These are phyloP conservation scores for Triops longicaudatus DNA, from an alignment of 1,140 invertebrate species.

Conservation along the genomic window DNA sequence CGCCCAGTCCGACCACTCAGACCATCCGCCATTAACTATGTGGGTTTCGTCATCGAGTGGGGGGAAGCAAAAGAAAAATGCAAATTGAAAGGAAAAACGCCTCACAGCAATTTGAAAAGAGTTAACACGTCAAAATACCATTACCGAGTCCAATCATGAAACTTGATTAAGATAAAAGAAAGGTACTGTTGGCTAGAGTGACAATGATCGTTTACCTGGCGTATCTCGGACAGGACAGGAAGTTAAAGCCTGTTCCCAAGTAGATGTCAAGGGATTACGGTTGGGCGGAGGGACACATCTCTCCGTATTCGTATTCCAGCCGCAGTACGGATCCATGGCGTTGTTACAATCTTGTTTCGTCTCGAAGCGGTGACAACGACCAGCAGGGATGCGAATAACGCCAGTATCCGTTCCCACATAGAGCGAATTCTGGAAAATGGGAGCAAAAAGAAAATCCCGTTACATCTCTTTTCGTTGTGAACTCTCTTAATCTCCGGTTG, in stretches of 20 bases:
- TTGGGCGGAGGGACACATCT: slow-evolving; percentile 58
- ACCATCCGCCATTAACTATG: slow-evolving; percentile 62
- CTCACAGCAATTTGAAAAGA: not conserved
- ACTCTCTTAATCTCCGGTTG: not conserved
- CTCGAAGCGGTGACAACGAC: slow-evolving; percentile 63
- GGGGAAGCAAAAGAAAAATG: not conserved
- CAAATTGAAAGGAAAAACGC: slow-evolving; percentile 15
- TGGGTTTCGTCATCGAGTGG: not conserved
- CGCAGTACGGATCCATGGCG: slow-evolving; percentile 87
- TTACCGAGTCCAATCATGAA: not conserved
- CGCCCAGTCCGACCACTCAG: slow-evolving; percentile 59
- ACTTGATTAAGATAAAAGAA: not conserved
- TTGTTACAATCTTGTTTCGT: slow-evolving; percentile 62
- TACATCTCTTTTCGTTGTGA: not conserved
- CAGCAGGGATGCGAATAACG: slow-evolving; percentile 59
- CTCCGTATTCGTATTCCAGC: slow-evolving; percentile 70
- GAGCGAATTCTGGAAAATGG: slow-evolving; percentile 54
- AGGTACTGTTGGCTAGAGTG: not conserved
- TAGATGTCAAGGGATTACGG: slow-evolving; percentile 49
- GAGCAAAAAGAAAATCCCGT: slow-evolving; percentile 21
- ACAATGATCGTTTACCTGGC: slow-evolving; percentile 36
- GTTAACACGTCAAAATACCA: slow-evolving; percentile 9
- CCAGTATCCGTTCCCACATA: slow-evolving; percentile 67
- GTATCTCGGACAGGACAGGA: slow-evolving; percentile 53
- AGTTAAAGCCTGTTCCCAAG: slow-evolving; percentile 62